Conservation (phyloP, 2,113 vertebrate genomes). For the Podiceps cristatus region DNA sequence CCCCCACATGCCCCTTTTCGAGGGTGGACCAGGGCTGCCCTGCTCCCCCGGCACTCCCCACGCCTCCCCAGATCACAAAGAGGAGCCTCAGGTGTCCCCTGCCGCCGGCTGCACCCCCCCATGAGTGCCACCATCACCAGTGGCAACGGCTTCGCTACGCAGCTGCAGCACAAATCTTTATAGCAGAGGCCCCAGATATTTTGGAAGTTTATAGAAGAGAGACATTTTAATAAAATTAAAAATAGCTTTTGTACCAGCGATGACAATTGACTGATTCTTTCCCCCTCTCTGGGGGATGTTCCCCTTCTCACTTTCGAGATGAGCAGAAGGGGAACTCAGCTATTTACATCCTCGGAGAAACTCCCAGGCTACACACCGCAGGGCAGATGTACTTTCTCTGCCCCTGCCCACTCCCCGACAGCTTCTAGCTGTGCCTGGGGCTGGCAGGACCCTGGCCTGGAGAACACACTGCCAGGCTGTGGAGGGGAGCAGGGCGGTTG, state of each 20-base stretch:
- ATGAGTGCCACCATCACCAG: neutral
- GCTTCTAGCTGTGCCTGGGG: neutral
- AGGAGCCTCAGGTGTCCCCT: neutral
- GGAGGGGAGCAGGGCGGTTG: neutral
- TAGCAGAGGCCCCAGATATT: neutral
- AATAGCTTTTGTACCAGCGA: neutral
- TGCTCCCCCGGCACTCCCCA: rapidly evolving
- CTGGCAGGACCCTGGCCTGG: rapidly evolving
- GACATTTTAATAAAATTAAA: slow-evolving; percentile 19
- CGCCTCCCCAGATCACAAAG: neutral
- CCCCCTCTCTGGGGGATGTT: neutral
- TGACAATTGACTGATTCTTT: neutral
- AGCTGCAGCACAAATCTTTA: neutral
- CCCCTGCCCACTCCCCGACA: rapidly evolving
- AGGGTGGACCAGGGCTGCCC: rapidly evolving
- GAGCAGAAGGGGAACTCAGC: neutral
- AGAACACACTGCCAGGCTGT: neutral
- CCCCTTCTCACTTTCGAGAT: slow-evolving; percentile 34
- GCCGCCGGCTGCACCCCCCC: rapidly evolving
- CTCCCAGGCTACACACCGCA: rapidly evolving
- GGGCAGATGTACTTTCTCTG: neutral
- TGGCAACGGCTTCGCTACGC: rapidly evolving
- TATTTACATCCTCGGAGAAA: neutral
- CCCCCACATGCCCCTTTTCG: rapidly evolving
- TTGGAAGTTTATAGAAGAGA: slow-evolving; percentile 28